A percentile compares a stretch with the other conserved stretches of the same genome.
phyloP scores from a whole-genome alignment of 2,797 vertebrate genomes.

The Dicrostonyx torquatus region DNA sequence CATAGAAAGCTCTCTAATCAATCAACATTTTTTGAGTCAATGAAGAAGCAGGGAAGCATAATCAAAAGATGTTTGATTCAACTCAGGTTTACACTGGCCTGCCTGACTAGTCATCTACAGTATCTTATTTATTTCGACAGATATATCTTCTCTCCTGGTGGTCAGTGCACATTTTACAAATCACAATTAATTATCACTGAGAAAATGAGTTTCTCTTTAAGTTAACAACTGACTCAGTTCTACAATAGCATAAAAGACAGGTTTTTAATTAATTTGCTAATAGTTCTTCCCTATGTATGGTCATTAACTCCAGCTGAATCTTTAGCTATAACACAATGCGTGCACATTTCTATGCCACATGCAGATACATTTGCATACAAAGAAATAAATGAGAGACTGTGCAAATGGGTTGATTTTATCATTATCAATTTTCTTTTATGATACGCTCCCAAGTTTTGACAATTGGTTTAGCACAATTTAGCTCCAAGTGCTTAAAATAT shows the following conservation, averaged over 20 bases:
- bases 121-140: conserved; percentile 53
- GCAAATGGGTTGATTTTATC: conserved; percentile 61
- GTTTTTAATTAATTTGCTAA: conserved; percentile 75
- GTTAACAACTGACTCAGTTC: conserved; percentile 60
- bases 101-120: conserved; percentile 42
- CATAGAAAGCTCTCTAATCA: conserved; percentile 16
- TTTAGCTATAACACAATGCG: conserved; percentile 53
- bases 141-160: conserved; percentile 56
- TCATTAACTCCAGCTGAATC: conserved; percentile 65
- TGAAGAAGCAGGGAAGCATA: conserved; percentile 54
- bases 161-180: conserved; percentile 53
- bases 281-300: conserved; percentile 48
- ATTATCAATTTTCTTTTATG: conserved; percentile 72
- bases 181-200: conserved; percentile 64
- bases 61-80: conserved; percentile 58
- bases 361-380: conserved; percentile 57
- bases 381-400: conserved; percentile 50
- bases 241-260: conserved; percentile 62
- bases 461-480: conserved; percentile 79
- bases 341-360: conserved; percentile 51
- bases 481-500: conserved; percentile 81
- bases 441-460: conserved; percentile 73
- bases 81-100: conserved; percentile 49
- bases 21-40: conserved; percentile 58
- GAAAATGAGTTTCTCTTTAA: conserved; percentile 53